Evolutionary conservation across 1,140 invertebrate genomes (phyloP).

Genomic region (Rhynchophorus ferrugineus): DNA sequence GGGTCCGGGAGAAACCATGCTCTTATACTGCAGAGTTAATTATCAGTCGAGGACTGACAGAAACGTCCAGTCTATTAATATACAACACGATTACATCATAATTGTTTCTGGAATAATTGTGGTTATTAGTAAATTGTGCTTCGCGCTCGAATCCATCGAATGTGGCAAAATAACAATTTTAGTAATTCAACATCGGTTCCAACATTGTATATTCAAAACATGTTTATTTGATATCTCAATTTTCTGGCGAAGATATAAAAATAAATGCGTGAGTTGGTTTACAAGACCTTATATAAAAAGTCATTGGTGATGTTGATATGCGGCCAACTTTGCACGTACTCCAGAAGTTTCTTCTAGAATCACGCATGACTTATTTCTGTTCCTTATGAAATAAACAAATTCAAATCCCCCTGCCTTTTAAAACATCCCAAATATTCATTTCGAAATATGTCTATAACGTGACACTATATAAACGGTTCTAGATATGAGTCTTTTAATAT

Average conservation of each 20-base stretch:
- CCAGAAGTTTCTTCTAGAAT: too few species aligned
- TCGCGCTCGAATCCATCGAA: background rate
- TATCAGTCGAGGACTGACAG: background rate
- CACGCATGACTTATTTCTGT: too few species aligned
- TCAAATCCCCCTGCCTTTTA: too few species aligned
- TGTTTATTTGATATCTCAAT: slow-evolving; percentile 6
- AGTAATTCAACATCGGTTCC: background rate
- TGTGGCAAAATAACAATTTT: background rate
- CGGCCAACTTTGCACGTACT: background rate
- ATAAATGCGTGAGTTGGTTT: background rate
- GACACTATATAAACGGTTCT: too few species aligned
- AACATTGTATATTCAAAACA: background rate
- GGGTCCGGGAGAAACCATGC: too few species aligned
- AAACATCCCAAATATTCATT: too few species aligned
- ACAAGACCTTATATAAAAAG: background rate
- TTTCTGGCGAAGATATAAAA: slow-evolving; percentile 3
- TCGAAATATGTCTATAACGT: too few species aligned
- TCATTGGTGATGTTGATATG: background rate
- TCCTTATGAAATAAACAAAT: too few species aligned
- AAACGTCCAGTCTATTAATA: slow-evolving; percentile 1
- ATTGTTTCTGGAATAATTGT: slow-evolving; percentile 2
- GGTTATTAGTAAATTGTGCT: slow-evolving; percentile 4
- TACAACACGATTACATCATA: slow-evolving; percentile 3
- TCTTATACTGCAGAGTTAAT: too few species aligned
- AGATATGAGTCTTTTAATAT: too few species aligned